Percentiles rank a stretch among this genome's conserved stretches.
Conservation (phyloP, 2,888 invertebrate species). For the Macaria notata region DNA sequence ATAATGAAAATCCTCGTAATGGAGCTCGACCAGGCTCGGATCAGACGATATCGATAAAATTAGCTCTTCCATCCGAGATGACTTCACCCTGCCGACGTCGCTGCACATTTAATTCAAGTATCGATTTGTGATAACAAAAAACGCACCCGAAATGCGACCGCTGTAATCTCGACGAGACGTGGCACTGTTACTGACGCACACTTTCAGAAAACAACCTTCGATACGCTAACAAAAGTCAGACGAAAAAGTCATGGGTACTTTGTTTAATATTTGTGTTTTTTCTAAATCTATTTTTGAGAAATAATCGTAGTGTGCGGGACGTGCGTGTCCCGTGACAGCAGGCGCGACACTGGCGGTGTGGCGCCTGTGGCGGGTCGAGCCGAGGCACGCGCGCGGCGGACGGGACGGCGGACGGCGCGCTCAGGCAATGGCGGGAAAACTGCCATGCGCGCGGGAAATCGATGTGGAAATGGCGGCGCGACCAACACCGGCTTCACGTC, state of each 20-base stretch:
- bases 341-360: conserved; percentile 25
- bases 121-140: conserved; percentile 31
- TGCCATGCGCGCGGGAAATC: conserved; percentile 78
- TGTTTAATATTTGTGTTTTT: conserved; percentile 17
- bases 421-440: conserved; percentile 22
- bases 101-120: conserved; percentile 29
- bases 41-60: conserved; percentile 15
- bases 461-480: conserved; percentile 53
- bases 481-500: conserved; percentile 15
- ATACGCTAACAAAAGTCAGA: not conserved
- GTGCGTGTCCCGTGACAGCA: conserved; percentile 19
- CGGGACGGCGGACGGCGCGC: too few relatives aligned
- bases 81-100: conserved; percentile 11
- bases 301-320: conserved; percentile 10
- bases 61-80: conserved; percentile 8
- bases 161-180: not conserved
- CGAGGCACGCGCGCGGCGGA: too few relatives aligned
- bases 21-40: not conserved
- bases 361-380: too few relatives aligned
- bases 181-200: conserved; percentile 6
- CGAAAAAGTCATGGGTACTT: conserved; percentile 15
- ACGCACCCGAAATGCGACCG: conserved; percentile 24
- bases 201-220: conserved; percentile 2
- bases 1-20: conserved; percentile 3
- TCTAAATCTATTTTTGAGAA: conserved; percentile 17